phyloP scores from a whole-genome alignment of 1,140 invertebrate genomes.

The Dendroctonus ponderosae region DNA sequence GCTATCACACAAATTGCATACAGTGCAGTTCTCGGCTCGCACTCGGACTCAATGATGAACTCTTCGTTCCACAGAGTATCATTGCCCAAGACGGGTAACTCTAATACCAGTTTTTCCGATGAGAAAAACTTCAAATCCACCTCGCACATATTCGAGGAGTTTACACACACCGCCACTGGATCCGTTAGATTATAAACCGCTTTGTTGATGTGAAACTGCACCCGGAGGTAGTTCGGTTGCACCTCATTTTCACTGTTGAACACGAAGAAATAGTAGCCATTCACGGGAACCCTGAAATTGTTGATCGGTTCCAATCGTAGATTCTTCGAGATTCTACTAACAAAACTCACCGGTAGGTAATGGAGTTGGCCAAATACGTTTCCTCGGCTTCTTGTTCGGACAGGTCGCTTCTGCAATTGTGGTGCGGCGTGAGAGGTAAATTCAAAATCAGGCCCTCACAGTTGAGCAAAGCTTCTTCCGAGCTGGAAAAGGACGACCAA shows the following conservation, averaged over 20 bases:
- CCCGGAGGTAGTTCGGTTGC: conserved; percentile 64
- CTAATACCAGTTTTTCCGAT: conserved; percentile 63
- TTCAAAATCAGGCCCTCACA: conserved; percentile 73
- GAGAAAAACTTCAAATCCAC: conserved; percentile 68
- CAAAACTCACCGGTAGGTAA: conserved; percentile 61
- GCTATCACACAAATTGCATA: conserved; percentile 69
- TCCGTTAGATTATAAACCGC: conserved; percentile 66
- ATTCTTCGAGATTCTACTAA: too few relatives aligned
- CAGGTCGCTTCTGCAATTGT: conserved; percentile 53
- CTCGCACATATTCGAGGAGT: conserved; percentile 62
- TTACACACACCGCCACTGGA: conserved; percentile 58
- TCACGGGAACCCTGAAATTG: conserved; percentile 60
- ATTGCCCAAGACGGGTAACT: conserved; percentile 61
- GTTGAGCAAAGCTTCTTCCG: conserved; percentile 70
- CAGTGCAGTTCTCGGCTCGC: conserved; percentile 68
- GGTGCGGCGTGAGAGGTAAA: conserved; percentile 65
- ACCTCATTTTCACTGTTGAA: conserved; percentile 80
- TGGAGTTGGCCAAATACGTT: conserved; percentile 60
- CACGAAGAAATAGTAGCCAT: conserved; percentile 80
- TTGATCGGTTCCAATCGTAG: background rate
- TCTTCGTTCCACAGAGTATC: conserved; percentile 71
- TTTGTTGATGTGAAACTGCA: conserved; percentile 68
- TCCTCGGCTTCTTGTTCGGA: conserved; percentile 50
- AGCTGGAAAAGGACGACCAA: conserved; percentile 76
- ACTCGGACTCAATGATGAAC: conserved; percentile 69